phyloP scores from a whole-genome alignment of 2,797 vertebrate species.

The Nasua narica region DNA sequence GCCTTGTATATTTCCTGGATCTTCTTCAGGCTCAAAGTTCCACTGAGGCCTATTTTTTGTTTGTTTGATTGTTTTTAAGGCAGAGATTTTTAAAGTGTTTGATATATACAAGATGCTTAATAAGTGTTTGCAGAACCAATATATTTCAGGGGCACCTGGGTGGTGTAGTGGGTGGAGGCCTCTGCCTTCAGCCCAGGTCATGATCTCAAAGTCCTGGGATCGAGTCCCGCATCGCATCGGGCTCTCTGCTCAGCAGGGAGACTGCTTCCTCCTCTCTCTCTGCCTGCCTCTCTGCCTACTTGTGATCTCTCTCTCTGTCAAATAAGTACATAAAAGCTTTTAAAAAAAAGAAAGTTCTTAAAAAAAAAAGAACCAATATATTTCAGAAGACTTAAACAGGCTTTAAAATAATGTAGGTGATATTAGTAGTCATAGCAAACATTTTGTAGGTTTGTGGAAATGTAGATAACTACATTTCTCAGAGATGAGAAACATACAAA shows the following conservation, averaged over 20 bases:
- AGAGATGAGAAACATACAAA: not conserved
- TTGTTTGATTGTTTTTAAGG: not conserved
- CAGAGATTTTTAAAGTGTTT: not conserved
- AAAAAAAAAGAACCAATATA: too few relatives aligned
- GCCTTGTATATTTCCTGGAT: not conserved
- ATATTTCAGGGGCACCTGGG: too few relatives aligned
- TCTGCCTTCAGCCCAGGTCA: too few relatives aligned
- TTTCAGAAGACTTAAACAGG: not conserved
- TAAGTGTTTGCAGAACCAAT: not conserved
- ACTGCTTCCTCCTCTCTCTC: too few relatives aligned
- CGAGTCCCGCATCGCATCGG: too few relatives aligned
- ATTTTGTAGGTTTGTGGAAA: not conserved
- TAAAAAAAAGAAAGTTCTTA: too few relatives aligned
- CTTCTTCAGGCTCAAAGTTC: not conserved
- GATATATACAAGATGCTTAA: not conserved
- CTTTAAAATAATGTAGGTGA: not conserved
- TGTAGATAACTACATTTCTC: not conserved
- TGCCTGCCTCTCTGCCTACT: too few relatives aligned
- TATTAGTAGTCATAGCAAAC: not conserved
- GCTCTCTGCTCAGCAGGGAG: too few relatives aligned
- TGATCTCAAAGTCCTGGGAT: too few relatives aligned
- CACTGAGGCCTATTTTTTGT: not conserved
- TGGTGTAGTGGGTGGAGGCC: too few relatives aligned
- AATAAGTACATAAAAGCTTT: too few relatives aligned
- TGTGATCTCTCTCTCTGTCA: too few relatives aligned